A percentile compares a stretch with the other conserved stretches of the same genome.
phyloP scores from a whole-genome alignment of 2,797 vertebrate species.

The Anabas testudineus region DNA sequence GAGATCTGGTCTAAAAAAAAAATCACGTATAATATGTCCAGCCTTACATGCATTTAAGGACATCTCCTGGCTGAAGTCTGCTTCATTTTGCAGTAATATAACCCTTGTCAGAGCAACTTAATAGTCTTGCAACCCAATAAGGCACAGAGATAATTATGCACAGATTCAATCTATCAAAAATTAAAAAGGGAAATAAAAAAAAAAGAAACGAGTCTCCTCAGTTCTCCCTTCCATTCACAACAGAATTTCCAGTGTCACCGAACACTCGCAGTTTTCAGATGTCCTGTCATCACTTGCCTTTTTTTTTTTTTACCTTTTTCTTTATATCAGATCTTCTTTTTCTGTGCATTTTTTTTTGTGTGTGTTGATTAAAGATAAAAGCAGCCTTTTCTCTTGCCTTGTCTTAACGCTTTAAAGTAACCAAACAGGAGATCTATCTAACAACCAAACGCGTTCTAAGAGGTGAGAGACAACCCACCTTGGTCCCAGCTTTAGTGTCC shows the following conservation, averaged over 20 bases:
- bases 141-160: constrained; percentile 50
- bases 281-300: constrained; percentile 91
- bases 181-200: no score
- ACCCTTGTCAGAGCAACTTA: constrained; percentile 39
- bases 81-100: constrained; percentile 52
- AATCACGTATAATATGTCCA: constrained; percentile 51
- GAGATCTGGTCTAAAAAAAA: constrained; percentile 50
- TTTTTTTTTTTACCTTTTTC: constrained; percentile 66
- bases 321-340: constrained; percentile 55
- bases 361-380: constrained; percentile 92
- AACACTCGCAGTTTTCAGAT: constrained; percentile 60
- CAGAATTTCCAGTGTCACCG: constrained; percentile 67
- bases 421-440: constrained; percentile 99
- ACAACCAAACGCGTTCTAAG: constrained; percentile 95
- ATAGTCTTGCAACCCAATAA: constrained; percentile 35
- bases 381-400: constrained; percentile 99
- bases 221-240: constrained; percentile 45
- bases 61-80: constrained; percentile 51
- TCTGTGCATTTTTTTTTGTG: constrained; percentile 69
- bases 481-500: constrained; percentile 97
- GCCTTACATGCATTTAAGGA: constrained; percentile 59
- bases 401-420: constrained; percentile 99
- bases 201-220: constrained; percentile 37
- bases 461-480: constrained; percentile 94
- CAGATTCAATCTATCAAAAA: constrained; percentile 49